These are phyloP conservation scores for Gobio occitaniae DNA, from an alignment of 2,797 vertebrate genomes.

Conservation along the genomic window DNA sequence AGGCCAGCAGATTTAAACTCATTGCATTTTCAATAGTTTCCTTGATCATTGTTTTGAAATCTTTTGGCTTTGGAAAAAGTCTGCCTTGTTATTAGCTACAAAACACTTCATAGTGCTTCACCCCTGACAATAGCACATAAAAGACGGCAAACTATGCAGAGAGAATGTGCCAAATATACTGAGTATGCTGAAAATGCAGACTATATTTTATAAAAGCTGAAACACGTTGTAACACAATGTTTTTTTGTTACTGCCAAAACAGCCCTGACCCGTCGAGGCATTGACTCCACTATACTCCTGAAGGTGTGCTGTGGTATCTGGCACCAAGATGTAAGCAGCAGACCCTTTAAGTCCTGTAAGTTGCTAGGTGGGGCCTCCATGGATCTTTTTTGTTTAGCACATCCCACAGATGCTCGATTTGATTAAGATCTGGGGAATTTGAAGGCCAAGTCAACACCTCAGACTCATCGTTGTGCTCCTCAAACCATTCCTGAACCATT, in stretches of 20 bases:
- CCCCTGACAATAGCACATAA: constrained; percentile 2
- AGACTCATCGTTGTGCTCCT: too few relatives aligned
- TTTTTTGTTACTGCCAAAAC: background rate
- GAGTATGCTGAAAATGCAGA: background rate
- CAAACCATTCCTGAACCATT: too few relatives aligned
- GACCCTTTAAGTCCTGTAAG: too few relatives aligned
- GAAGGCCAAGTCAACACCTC: too few relatives aligned
- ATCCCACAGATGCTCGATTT: too few relatives aligned
- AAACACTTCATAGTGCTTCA: background rate
- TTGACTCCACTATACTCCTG: too few relatives aligned
- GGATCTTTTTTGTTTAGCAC: too few relatives aligned
- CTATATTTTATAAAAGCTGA: background rate
- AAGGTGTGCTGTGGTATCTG: too few relatives aligned
- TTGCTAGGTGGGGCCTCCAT: too few relatives aligned
- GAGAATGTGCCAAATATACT: background rate
- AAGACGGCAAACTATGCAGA: background rate
- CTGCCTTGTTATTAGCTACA: constrained; percentile 14
- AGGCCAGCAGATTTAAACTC: background rate
- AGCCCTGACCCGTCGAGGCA: too few relatives aligned
- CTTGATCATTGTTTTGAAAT: constrained; percentile 13
- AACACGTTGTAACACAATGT: background rate
- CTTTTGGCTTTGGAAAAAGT: constrained; percentile 24
- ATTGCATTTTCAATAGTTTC: constrained; percentile 19
- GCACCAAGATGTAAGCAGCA: too few relatives aligned
- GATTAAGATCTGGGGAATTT: too few relatives aligned